Percentiles rank a stretch among this genome's conserved stretches.
Evolutionary conservation across 2,888 invertebrate species (phyloP).

Genomic region (Meandrusa payeni): DNA sequence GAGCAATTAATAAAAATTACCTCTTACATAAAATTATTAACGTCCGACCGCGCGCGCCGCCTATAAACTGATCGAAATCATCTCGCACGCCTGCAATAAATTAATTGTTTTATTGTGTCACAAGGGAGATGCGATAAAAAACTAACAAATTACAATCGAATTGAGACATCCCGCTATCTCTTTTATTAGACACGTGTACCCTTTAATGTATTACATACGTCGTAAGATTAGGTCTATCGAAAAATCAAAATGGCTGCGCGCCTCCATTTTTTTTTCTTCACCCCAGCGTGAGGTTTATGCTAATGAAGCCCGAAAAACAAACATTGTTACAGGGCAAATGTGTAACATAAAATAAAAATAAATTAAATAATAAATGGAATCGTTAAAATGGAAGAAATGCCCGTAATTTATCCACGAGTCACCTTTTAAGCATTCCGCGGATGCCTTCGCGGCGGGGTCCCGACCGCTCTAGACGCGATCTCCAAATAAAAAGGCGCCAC

Average conservation of each 20-base stretch:
- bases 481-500: slow-evolving; percentile 78
- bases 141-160: slow-evolving; percentile 70
- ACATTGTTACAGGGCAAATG: slow-evolving; percentile 78
- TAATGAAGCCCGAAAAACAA: slow-evolving; percentile 78
- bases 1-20: slow-evolving; percentile 76
- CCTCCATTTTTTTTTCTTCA: slow-evolving; percentile 51
- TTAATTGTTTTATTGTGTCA: slow-evolving; percentile 79
- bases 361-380: slow-evolving; percentile 80
- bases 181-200: slow-evolving; percentile 63
- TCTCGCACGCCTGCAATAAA: slow-evolving; percentile 67
- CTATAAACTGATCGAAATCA: slow-evolving; percentile 73
- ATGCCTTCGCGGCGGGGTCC: slow-evolving; percentile 75
- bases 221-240: slow-evolving; percentile 64
- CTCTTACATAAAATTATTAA: slow-evolving; percentile 73
- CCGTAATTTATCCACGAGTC: slow-evolving; percentile 79
- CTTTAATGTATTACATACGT: slow-evolving; percentile 57
- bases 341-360: slow-evolving; percentile 80
- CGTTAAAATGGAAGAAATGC: slow-evolving; percentile 80
- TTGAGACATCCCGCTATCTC: slow-evolving; percentile 78
- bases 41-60: slow-evolving; percentile 60
- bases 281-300: slow-evolving; percentile 74
- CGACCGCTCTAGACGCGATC: slow-evolving; percentile 73
- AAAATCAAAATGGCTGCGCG: slow-evolving; percentile 63
- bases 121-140: slow-evolving; percentile 65
- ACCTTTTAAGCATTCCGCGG: slow-evolving; percentile 79